Evolutionary conservation across 2,113 vertebrate genomes (phyloP).

Genomic region (Noctilio leporinus): DNA sequence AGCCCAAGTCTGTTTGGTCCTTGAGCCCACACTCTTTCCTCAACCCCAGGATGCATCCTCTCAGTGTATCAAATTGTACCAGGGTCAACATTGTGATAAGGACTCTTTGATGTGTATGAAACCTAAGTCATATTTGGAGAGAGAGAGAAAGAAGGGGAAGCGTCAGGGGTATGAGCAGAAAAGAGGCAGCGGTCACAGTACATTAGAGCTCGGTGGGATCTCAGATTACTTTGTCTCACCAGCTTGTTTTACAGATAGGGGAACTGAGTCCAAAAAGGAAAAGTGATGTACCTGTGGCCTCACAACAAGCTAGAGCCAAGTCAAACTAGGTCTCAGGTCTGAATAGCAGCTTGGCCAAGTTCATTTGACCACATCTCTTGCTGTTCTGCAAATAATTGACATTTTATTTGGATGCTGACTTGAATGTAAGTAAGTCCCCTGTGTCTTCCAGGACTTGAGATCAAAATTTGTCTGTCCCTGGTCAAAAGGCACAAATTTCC

Average conservation of each 20-base stretch:
- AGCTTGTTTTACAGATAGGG: not conserved
- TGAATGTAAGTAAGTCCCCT: not conserved
- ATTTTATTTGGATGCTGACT: not conserved
- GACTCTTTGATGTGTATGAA: not conserved
- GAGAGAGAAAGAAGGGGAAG: not conserved
- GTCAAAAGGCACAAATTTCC: not conserved
- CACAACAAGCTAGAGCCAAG: not conserved
- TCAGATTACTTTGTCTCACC: not conserved
- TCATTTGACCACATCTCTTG: not conserved
- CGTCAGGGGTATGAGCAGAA: not conserved
- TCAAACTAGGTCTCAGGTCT: not conserved
- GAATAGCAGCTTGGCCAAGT: not conserved
- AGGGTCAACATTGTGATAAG: not conserved
- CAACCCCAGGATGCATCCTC: not conserved
- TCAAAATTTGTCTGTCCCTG: not conserved
- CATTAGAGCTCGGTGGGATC: not conserved
- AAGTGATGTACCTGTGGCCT: not conserved
- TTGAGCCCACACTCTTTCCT: not conserved
- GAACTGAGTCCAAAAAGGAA: not conserved
- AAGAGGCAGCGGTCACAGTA: not conserved
- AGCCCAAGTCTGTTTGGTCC: not conserved
- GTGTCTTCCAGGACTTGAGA: not conserved
- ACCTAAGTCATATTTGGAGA: not conserved
- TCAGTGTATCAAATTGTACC: not conserved
- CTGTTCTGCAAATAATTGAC: not conserved